phyloP scores from a whole-genome alignment of 2,888 invertebrate genomes.

The Troilus luridus region DNA sequence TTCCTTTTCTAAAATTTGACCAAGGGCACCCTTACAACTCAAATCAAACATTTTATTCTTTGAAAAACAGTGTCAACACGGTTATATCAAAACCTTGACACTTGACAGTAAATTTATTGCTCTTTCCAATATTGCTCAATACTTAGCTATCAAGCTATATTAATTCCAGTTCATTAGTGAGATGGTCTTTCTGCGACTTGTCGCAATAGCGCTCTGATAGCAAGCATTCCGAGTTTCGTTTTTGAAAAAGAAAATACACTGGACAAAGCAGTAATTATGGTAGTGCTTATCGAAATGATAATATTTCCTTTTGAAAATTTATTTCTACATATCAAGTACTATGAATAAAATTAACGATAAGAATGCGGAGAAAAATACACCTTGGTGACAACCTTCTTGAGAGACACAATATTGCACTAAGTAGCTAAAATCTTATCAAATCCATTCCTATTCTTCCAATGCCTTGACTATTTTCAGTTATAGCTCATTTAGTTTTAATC shows the following conservation, averaged over 20 bases:
- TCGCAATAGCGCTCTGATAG: not conserved
- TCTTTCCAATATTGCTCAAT: not conserved
- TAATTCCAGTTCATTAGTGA: not conserved
- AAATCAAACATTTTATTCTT: not conserved
- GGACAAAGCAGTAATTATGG: not conserved
- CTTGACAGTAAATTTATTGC: not conserved
- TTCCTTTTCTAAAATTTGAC: not conserved
- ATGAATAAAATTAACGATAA: slow-evolving; percentile 4
- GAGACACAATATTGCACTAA: not conserved
- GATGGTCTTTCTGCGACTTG: not conserved
- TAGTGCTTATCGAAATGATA: not conserved
- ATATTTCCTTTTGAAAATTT: not conserved
- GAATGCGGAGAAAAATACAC: not conserved
- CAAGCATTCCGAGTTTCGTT: not conserved
- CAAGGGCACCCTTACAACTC: not conserved
- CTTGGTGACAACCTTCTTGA: not conserved
- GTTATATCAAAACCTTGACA: not conserved
- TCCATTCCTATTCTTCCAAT: too few species aligned
- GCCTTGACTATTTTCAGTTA: not conserved
- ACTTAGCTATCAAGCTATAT: not conserved
- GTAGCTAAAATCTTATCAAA: too few species aligned
- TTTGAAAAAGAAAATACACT: not conserved
- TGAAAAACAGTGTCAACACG: not conserved
- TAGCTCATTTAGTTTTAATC: not conserved
- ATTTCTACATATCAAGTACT: not conserved